Evolutionary conservation across 2,888 invertebrate species (phyloP).

Genomic region (Thereva nobilitata): DNA sequence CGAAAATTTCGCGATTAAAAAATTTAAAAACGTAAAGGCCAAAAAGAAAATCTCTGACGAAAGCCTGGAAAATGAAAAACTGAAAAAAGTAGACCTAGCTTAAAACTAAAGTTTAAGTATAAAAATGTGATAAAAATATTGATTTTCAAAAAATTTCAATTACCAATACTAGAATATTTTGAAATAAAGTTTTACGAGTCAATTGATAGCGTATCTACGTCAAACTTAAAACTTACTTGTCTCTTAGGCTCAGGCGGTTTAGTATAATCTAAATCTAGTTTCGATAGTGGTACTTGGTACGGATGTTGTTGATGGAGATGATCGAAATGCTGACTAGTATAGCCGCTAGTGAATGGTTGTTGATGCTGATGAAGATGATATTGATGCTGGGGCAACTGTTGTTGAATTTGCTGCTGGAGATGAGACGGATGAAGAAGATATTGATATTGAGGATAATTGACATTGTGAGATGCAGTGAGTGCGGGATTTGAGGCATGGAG

Average conservation of each 20-base stretch:
- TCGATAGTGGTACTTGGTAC: slow-evolving; percentile 54
- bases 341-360: slow-evolving; percentile 52
- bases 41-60: too few species aligned
- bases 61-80: too few species aligned
- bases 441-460: slow-evolving; percentile 51
- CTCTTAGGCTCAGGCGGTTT: slow-evolving; percentile 58
- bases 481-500: slow-evolving; percentile 45
- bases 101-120: too few species aligned
- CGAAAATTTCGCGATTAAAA: too few species aligned
- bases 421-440: slow-evolving; percentile 40
- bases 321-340: slow-evolving; percentile 47
- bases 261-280: slow-evolving; percentile 60
- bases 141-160: slow-evolving; percentile 9
- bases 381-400: slow-evolving; percentile 50
- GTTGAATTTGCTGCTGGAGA: slow-evolving; percentile 48
- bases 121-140: slow-evolving; percentile 19
- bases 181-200: slow-evolving; percentile 53
- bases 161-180: slow-evolving; percentile 23
- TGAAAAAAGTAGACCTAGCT: too few species aligned
- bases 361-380: slow-evolving; percentile 46
- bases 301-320: slow-evolving; percentile 47
- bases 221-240: slow-evolving; percentile 62
- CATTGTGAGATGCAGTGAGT: slow-evolving; percentile 46
- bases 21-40: too few species aligned
- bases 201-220: slow-evolving; percentile 60